Evolutionary conservation across 2,797 vertebrate species (phyloP).

Genomic region (Gymnodraco acuticeps): DNA sequence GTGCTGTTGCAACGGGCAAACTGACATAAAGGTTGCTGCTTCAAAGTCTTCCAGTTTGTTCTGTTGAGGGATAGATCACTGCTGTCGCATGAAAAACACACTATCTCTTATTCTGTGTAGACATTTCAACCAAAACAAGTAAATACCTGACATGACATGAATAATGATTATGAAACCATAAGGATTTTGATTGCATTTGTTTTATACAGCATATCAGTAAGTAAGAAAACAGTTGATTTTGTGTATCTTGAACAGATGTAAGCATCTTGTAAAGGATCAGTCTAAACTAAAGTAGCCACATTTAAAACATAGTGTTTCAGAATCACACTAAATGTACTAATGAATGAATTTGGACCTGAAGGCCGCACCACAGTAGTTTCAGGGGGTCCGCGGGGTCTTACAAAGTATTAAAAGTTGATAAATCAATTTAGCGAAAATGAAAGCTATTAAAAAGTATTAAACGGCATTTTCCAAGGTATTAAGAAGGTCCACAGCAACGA

Average conservation of each 20-base stretch:
- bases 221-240: background rate
- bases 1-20: constrained; percentile 34
- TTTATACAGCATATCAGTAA: background rate
- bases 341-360: constrained; percentile 14
- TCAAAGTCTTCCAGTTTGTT: constrained; percentile 35
- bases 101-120: background rate
- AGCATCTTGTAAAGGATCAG: background rate
- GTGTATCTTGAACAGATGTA: background rate
- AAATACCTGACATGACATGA: too few species aligned
- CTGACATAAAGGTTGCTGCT: constrained; percentile 36
- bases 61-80: constrained; percentile 12
- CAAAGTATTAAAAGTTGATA: too few species aligned
- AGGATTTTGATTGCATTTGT: background rate
- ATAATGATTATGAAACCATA: too few species aligned
- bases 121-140: too few species aligned
- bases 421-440: too few species aligned
- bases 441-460: too few species aligned
- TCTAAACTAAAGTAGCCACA: background rate
- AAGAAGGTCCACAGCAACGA: too few species aligned
- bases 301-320: constrained; percentile 4
- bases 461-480: too few species aligned
- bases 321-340: constrained; percentile 19
- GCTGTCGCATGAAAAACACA: constrained; percentile 7
- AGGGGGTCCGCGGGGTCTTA: too few species aligned
- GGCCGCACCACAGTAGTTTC: background rate